Evolutionary conservation across 2,888 invertebrate genomes (phyloP).

Genomic region (Drosophila mayaguana): DNA sequence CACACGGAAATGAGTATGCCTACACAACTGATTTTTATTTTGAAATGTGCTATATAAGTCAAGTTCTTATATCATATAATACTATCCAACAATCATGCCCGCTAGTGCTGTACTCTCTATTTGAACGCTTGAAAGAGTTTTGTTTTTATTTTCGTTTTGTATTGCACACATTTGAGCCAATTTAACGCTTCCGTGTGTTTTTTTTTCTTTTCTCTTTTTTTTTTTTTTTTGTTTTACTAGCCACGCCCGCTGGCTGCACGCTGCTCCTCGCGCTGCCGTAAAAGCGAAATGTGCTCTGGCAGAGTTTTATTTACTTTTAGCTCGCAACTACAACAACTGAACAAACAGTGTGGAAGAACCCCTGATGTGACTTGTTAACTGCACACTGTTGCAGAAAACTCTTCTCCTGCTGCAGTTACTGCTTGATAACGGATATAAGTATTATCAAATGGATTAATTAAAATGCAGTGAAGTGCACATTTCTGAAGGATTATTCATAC

Average conservation of each 20-base stretch:
- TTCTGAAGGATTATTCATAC: too few species aligned
- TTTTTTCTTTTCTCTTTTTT: too few species aligned
- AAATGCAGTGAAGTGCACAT: not conserved
- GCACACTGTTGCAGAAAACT: slow-evolving; percentile 14
- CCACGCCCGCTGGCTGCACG: slow-evolving; percentile 42
- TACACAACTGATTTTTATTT: not conserved
- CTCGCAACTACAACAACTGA: slow-evolving; percentile 5
- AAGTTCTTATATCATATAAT: too few species aligned
- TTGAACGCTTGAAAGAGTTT: not conserved
- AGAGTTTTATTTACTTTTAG: slow-evolving; percentile 26
- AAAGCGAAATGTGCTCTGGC: slow-evolving; percentile 21
- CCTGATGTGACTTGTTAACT: slow-evolving; percentile 1
- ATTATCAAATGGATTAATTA: not conserved
- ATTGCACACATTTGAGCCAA: slow-evolving; percentile 58
- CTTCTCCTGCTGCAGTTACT: not conserved
- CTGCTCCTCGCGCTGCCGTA: slow-evolving; percentile 2
- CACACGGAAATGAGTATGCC: not conserved
- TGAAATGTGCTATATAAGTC: not conserved
- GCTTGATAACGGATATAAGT: too few species aligned
- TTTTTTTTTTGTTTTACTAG: slow-evolving; percentile 32
- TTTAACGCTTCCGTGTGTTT: slow-evolving; percentile 69
- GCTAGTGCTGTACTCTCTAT: not conserved
- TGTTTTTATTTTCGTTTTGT: slow-evolving; percentile 10
- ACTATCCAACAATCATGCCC: not conserved
- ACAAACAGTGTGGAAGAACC: not conserved